These are phyloP conservation scores for Rhynchopsitta pachyrhyncha DNA, from an alignment of 2,113 vertebrate species.

Conservation along the genomic window DNA sequence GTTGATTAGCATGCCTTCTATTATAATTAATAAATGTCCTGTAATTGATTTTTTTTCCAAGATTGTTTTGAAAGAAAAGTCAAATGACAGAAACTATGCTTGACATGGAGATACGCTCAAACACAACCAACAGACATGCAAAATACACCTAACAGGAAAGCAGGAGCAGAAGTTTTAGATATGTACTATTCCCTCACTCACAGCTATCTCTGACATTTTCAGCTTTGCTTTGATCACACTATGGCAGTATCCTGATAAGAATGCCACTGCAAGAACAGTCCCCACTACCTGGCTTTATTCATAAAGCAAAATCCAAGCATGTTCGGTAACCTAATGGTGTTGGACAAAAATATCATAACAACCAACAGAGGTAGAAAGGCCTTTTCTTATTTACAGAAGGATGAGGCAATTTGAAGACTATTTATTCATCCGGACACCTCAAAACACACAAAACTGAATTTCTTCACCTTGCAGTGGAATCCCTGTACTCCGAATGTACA, in stretches of 20 bases:
- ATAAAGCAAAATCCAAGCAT: background rate
- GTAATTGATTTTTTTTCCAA: constrained; percentile 12
- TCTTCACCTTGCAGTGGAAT: background rate
- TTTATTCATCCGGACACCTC: background rate
- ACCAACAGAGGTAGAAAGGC: background rate
- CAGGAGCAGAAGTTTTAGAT: background rate
- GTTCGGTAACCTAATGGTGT: background rate
- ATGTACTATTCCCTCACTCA: background rate
- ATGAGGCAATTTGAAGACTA: background rate
- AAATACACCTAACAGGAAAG: background rate
- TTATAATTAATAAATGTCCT: constrained; percentile 47
- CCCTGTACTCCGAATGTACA: background rate
- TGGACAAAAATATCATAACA: background rate
- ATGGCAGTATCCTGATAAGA: background rate
- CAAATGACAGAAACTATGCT: background rate
- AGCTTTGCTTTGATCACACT: background rate
- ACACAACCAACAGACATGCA: background rate
- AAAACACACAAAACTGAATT: background rate
- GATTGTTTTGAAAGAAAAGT: background rate
- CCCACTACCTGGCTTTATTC: background rate
- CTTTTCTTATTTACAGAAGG: background rate
- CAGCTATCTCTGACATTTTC: background rate
- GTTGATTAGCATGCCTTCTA: constrained; percentile 55
- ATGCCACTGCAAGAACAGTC: background rate
- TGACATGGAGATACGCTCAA: background rate